Percentiles rank a stretch among this genome's conserved stretches.
Evolutionary conservation across 1,140 invertebrate species (phyloP).

Genomic region (Trypoxylus dichotomus): DNA sequence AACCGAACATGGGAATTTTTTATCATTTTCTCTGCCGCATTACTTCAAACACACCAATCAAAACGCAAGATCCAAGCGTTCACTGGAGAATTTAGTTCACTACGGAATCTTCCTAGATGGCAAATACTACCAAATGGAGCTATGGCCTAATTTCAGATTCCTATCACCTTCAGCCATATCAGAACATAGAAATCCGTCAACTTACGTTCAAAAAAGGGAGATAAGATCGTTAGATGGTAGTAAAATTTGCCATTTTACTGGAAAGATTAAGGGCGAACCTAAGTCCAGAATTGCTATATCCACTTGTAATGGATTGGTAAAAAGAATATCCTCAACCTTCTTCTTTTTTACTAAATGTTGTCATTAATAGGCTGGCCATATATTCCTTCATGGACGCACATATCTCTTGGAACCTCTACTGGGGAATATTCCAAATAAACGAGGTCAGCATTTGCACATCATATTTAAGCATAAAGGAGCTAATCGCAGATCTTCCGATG

Average conservation of each 20-base stretch:
- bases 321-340: constrained; percentile 31
- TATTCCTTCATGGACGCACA: constrained; percentile 51
- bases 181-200: constrained; percentile 54
- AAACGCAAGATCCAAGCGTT: constrained; percentile 29
- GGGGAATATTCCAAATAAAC: constrained; percentile 50
- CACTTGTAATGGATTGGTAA: constrained; percentile 65
- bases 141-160: constrained; percentile 60
- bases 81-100: constrained; percentile 51
- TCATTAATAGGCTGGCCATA: constrained; percentile 55
- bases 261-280: constrained; percentile 54
- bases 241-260: constrained; percentile 61
- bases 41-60: constrained; percentile 51
- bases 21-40: constrained; percentile 55
- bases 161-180: constrained; percentile 60
- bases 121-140: constrained; percentile 55
- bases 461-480: constrained; percentile 47
- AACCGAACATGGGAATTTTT: constrained; percentile 53
- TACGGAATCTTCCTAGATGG: constrained; percentile 57
- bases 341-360: no score
- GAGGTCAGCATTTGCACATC: constrained; percentile 58
- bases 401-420: constrained; percentile 58
- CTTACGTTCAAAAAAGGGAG: constrained; percentile 36
- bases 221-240: constrained; percentile 40
- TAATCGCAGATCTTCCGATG: constrained; percentile 24
- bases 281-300: constrained; percentile 61